Evolutionary conservation across 2,797 vertebrate species (phyloP).

Genomic region (Ctenopoma kingsleyae): DNA sequence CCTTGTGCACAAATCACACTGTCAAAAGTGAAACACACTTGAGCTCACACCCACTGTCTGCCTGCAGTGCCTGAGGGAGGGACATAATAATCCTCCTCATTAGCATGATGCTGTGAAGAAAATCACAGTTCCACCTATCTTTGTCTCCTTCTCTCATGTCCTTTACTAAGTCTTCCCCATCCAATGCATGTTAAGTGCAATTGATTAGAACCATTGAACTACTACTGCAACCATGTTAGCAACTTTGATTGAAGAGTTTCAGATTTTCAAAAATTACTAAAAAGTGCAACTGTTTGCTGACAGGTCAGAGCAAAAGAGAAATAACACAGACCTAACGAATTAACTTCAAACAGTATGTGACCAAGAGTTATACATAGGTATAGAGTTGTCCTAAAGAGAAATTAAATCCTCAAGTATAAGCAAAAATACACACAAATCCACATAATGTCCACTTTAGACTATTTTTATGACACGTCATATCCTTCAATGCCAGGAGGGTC

Average conservation of each 20-base stretch:
- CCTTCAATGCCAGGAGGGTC: conserved; percentile 14
- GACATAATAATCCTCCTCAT: conserved; percentile 71
- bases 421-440: conserved; percentile 9
- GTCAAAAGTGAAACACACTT: conserved; percentile 50
- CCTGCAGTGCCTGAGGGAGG: conserved; percentile 61
- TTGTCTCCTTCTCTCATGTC: conserved; percentile 40
- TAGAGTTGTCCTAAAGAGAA: conserved; percentile 37
- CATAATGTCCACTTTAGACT: conserved; percentile 24
- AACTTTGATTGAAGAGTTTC: background rate
- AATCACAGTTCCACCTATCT: conserved; percentile 61
- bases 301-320: background rate
- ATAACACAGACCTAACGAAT: background rate
- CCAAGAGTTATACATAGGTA: conserved; percentile 10
- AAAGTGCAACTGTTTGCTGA: background rate
- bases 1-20: conserved; percentile 23
- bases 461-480: conserved; percentile 46
- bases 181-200: conserved; percentile 14
- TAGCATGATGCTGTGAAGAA: conserved; percentile 73
- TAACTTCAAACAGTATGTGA: conserved; percentile 10
- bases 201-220: conserved; percentile 24
- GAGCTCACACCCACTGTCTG: conserved; percentile 50
- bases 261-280: background rate
- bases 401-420: conserved; percentile 34
- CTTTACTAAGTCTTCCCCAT: conserved; percentile 43
- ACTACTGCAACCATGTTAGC: background rate